phyloP scores from a whole-genome alignment of 1,140 invertebrate genomes.

The Cepaea nemoralis region DNA sequence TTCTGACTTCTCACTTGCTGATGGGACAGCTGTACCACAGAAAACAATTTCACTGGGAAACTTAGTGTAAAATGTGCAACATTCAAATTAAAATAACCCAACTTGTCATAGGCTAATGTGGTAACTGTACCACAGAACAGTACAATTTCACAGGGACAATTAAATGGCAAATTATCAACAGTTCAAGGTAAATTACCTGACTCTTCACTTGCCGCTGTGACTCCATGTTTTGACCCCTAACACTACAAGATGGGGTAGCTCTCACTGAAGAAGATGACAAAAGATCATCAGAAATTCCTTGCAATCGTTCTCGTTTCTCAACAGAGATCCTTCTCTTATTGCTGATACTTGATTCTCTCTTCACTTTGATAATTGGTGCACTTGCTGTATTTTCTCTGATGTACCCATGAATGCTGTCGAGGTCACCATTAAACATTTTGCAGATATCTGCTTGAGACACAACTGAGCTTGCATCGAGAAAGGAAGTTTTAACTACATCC shows the following conservation, averaged over 20 bases:
- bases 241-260: neutral
- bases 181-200: neutral
- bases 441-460: neutral
- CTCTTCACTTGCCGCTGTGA: neutral
- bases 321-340: conserved; percentile 3
- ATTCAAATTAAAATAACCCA: no score
- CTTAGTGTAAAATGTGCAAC: no score
- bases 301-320: conserved; percentile 33
- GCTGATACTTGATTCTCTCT: neutral
- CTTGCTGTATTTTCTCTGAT: conserved; percentile 30
- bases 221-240: neutral
- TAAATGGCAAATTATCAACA: no score
- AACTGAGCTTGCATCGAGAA: neutral
- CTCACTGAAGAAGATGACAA: neutral
- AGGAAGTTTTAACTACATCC: no score
- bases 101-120: no score
- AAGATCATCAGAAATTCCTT: conserved; percentile 38
- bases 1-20: no score
- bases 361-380: conserved; percentile 18
- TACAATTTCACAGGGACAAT: no score
- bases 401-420: neutral
- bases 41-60: no score
- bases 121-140: no score
- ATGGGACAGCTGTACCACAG: no score
- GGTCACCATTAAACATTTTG: neutral